Base-by-base conservation (phyloP, 1,140 invertebrate species). In the Mya arenaria region DNA sequence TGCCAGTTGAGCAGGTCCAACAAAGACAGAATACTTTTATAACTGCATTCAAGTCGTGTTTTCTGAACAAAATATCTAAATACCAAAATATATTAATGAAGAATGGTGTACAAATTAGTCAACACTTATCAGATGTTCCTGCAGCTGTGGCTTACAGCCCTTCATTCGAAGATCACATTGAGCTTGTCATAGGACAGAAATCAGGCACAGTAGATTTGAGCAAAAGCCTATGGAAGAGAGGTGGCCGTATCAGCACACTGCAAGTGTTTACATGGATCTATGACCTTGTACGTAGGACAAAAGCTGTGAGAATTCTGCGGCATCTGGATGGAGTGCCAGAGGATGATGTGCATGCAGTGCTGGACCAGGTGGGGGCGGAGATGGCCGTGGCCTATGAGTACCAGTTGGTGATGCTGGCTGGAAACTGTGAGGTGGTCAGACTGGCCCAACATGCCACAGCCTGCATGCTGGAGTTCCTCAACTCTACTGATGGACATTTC, bases 301-400 rank as follows among this genome's bases (percentile, higher is more conserved):
- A 80, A 23, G 77, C 77, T 32, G 66, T 37, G 1, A 39, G 66
- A 34, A 62, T 80, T 19, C 30, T 69, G 34, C 34, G 37, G 0
- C 77, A 80, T 55, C 36, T 80, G 41, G 77, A 80, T 39, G 65
- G 77, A 17, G 32, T 80, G 25, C 34, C 77, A 32, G 52, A 62
- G 8, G 34, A 17, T 4, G 66, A 71, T 5, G 34, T 80, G 2
- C 17, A 62, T 28, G 23, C 19, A 10, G 52, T 58, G 32, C 34
- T 80, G 30, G 1, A 69, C 5, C 2, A 34, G 36, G 77, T 80
- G 0, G 63, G 41, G 17, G 1, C 25, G 34, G 77, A 80, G 56
- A 71, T 80, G 23, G 32, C 55, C 10, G 66, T 71, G 28, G 65
- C 77, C 8, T 80, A 60, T 36, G 77, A 80, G 28, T 80, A 80